A percentile compares a stretch with the other conserved stretches of the same genome.
Evolutionary conservation across 1,140 invertebrate genomes (phyloP).

Genomic region (Cotesia vestalis): DNA sequence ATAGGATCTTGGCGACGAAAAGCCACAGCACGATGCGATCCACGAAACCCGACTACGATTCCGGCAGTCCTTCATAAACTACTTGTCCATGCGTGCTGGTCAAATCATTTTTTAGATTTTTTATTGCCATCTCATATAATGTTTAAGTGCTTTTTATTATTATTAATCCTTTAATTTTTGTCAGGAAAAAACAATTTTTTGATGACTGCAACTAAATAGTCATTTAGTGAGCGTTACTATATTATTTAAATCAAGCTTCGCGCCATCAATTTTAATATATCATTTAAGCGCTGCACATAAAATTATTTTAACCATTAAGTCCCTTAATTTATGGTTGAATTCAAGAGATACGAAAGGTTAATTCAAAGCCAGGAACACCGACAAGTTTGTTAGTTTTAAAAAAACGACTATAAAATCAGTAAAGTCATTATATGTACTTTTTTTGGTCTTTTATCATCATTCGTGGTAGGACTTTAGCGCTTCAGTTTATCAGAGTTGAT

Average conservation of each 20-base stretch:
- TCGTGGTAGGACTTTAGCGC: conserved; percentile 39
- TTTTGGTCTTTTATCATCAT: not conserved
- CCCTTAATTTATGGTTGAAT: conserved; percentile 19
- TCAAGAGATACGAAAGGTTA: conserved; percentile 22
- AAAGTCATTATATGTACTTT: conserved; percentile 30
- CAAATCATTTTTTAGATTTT: not conserved
- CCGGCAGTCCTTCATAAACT: conserved; percentile 25
- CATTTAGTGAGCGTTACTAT: not conserved
- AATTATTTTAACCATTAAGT: conserved; percentile 22
- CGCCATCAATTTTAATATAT: conserved; percentile 20
- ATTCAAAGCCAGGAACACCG: conserved; percentile 21
- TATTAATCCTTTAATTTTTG: not conserved
- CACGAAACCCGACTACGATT: conserved; percentile 27
- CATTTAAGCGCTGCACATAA: conserved; percentile 21
- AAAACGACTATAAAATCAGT: conserved; percentile 33
- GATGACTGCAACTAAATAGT: conserved; percentile 2
- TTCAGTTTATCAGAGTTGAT: conserved; percentile 52
- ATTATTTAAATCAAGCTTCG: conserved; percentile 30
- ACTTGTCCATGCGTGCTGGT: conserved; percentile 11
- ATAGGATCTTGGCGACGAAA: conserved; percentile 43
- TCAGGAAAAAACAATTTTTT: not conserved
- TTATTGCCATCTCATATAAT: not conserved
- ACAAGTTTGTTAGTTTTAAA: not conserved
- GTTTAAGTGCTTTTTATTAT: not conserved
- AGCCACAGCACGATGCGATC: conserved; percentile 24